Evolutionary conservation across 2,113 vertebrate species (phyloP).

Genomic region (Burhinus oedicnemus): DNA sequence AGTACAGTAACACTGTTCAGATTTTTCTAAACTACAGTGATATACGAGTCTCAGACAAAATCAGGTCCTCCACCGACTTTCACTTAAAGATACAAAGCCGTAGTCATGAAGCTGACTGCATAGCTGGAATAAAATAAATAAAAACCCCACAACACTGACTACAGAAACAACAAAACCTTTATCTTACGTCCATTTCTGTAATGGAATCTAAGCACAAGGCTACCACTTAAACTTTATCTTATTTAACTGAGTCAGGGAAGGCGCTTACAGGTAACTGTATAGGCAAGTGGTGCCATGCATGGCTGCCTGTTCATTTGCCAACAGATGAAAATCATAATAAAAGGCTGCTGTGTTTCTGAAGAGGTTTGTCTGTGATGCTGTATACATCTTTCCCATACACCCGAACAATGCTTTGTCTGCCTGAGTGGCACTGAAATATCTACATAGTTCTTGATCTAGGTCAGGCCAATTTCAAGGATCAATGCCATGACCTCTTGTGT

Average conservation of each 20-base stretch:
- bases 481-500: neutral
- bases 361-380: neutral
- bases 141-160: neutral
- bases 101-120: neutral
- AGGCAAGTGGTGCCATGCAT: neutral
- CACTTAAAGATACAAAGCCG: neutral
- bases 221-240: neutral
- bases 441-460: conserved; percentile 14
- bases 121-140: neutral
- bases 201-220: neutral
- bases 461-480: conserved; percentile 57
- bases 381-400: neutral
- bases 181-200: neutral
- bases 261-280: neutral
- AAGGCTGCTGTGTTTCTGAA: neutral
- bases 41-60: neutral
- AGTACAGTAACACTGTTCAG: neutral
- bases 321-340: neutral
- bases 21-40: neutral
- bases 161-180: neutral
- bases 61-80: neutral
- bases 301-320: neutral
- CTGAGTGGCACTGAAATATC: neutral
- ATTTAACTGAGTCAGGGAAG: neutral
- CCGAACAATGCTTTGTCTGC: neutral